Evolutionary conservation across 1,140 invertebrate genomes (phyloP).

Genomic region (Drosophila tristis): DNA sequence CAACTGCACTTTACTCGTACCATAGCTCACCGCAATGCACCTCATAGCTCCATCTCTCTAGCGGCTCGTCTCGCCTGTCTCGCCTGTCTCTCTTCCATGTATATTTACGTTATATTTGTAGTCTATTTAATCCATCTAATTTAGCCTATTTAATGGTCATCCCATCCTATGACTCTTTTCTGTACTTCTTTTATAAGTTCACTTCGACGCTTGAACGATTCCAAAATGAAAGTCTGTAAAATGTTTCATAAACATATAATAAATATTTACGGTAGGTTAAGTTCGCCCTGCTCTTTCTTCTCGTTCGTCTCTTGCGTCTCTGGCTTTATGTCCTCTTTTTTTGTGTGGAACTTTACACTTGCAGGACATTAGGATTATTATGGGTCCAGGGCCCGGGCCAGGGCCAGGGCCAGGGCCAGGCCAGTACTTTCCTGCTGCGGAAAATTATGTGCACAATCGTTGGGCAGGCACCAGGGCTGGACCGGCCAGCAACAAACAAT

Average conservation of each 20-base stretch:
- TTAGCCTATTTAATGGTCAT: conserved; percentile 24
- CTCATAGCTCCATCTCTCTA: conserved; percentile 8
- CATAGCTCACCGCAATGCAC: conserved; percentile 21
- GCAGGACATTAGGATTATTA: conserved; percentile 41
- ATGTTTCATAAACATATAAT: conserved; percentile 82
- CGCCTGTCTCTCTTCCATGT: conserved; percentile 21
- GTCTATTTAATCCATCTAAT: conserved; percentile 43
- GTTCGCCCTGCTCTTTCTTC: conserved; percentile 16
- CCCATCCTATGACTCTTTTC: conserved; percentile 49
- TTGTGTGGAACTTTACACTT: conserved; percentile 11
- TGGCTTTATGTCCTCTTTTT: neutral
- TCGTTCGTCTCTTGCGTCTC: too few species aligned
- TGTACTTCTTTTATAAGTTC: conserved; percentile 60
- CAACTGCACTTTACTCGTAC: neutral
- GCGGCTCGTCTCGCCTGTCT: neutral
- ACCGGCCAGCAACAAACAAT: conserved; percentile 57
- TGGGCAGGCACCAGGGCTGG: conserved; percentile 14
- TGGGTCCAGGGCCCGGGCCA: neutral
- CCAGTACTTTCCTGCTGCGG: conserved; percentile 25
- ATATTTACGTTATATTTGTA: conserved; percentile 45
- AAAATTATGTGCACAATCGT: conserved; percentile 45
- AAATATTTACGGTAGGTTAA: conserved; percentile 81
- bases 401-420: conserved; percentile 8
- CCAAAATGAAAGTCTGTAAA: conserved; percentile 79
- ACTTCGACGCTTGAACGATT: conserved; percentile 70